Evolutionary conservation across 2,888 invertebrate genomes (phyloP).

Genomic region (Melanostoma mellinum): DNA sequence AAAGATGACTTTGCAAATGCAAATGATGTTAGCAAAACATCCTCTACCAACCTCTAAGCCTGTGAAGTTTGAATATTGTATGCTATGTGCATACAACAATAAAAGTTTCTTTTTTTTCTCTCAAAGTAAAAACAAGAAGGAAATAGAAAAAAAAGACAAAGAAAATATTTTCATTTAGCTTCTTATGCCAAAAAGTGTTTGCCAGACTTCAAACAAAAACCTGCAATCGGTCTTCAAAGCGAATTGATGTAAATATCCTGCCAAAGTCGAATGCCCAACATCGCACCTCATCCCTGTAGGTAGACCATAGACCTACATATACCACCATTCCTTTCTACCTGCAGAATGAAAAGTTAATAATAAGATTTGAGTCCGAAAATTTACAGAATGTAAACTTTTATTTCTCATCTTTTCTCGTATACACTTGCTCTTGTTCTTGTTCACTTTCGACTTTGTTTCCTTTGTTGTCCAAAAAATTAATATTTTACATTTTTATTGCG

Average conservation of each 20-base stretch:
- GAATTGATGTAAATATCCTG: conserved; percentile 56
- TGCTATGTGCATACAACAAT: conserved; percentile 28
- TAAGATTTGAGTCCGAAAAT: conserved; percentile 68
- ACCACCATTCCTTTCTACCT: conserved; percentile 9
- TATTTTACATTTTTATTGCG: conserved; percentile 73
- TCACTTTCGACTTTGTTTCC: conserved; percentile 57
- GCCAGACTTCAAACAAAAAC: conserved; percentile 59
- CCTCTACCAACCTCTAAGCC: conserved; percentile 11
- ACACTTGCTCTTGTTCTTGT: conserved; percentile 32
- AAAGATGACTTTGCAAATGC: conserved; percentile 43
- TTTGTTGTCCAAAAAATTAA: conserved; percentile 72
- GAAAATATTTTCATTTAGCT: conserved; percentile 54
- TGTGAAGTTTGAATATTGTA: conserved; percentile 4
- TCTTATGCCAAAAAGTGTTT: conserved; percentile 38
- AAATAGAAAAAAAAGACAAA: conserved; percentile 22
- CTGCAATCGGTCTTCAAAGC: conserved; percentile 46
- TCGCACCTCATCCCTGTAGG: not conserved
- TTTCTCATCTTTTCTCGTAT: conserved; percentile 15
- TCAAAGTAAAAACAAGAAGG: not conserved
- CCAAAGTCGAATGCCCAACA: conserved; percentile 13
- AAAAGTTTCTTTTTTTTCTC: conserved; percentile 12
- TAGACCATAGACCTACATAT: not conserved
- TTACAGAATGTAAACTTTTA: conserved; percentile 67
- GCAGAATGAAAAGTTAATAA: conserved; percentile 59
- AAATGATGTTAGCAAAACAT: conserved; percentile 38